Evolutionary conservation across 2,888 invertebrate genomes (phyloP), one percentile per base, ranked within the genome.

Genomic region (Conomelus anceps): DNA sequence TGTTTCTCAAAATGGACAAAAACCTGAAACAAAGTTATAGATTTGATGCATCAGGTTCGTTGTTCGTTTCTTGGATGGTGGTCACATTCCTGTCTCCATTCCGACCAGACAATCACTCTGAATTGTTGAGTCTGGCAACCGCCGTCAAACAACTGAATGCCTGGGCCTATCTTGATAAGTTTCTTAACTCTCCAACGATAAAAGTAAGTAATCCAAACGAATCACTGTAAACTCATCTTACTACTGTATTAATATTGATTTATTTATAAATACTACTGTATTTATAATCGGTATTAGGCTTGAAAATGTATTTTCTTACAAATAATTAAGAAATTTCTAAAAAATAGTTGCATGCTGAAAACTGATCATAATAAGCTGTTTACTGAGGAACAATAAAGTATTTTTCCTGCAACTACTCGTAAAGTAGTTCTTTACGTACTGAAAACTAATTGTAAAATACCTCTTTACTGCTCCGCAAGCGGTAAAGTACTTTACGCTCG

Each of bases 1-100:
- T 85, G 22, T 89, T 89, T 34, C 24, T 23, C 1, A 23, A 23
- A 23, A 88, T 89, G 86, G 88, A 89, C 24, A 88, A 86, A 23
- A 88, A 86, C 20, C 24, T 89, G 22, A 89, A 86, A 86, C 85
- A 86, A 26, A 24, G 26, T 13, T 86, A 23, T 23, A 23, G 29
- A 24, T 86, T 26, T 23, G 86, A 86, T 26, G 86, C 86, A 17
- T 26, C 86, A 22, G 86, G 86, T 22, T 88, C 89, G 3, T 23
- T 89, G 23, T 23, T 89, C 22, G 26, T 23, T 23, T 34, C 88
- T 0, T 89, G 89, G 89, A 86, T 89, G 29, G 22, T 89, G n/a
- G 88, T 89, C 3, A 88, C 85, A 20, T 85, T 34, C 23, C 86
- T 89, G 63, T 85, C 88, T n/a, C 88, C 89, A 0, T 63, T 88